Evolutionary conservation across 2,888 invertebrate species (phyloP), one percentile per base, ranked within the genome.

Genomic region (Teinopalpus imperialis): DNA sequence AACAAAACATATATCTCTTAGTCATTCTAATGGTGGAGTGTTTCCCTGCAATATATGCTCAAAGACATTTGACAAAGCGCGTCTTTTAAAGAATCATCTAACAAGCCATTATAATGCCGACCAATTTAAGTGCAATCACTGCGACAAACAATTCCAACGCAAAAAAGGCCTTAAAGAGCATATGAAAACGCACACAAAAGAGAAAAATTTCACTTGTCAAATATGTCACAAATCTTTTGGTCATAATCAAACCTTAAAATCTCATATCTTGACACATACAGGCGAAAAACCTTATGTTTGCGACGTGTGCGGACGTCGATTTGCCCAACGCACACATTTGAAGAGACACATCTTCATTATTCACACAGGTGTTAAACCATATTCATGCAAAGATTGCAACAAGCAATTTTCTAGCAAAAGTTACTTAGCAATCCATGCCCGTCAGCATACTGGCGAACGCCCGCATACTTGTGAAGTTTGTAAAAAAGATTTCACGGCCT

Each of bases 321-420:
- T 86, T 10, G 78, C 78, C 0, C 85, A 85, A 34, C 42, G 83
- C 3, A 82, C 85, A 0, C 85, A 86, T 62, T 54, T 87, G 7
- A 80, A 81, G 54, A 47, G 87, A 1, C 87, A 87, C 18, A 85
- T 87, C 5, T 74, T 68, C 9, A 81, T 85, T 0, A 83, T 85
- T 1, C 87, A 87, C 37, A 68, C 78, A 0, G 79, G 83, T 0
- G 48, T 79, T 0, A 86, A 86, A 31, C 75, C 82, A 0, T 76
- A 80, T 16, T 53, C 66, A 0, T 85, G 87, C 48, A 68, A 63
- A 46, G 65, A 79, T 0, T 87, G 87, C 29, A 67, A 75, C 0
- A 87, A 87, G 47, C 72, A 77, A 6, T 87, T 87, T 44, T 81
- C 87, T 0, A 83, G 81, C 24, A 83, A 82, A 52, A 87, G 85